Percentiles rank a stretch among this genome's conserved stretches.
Evolutionary conservation across 2,888 invertebrate species (phyloP).

Genomic region (Eutolmus rufibarbis): DNA sequence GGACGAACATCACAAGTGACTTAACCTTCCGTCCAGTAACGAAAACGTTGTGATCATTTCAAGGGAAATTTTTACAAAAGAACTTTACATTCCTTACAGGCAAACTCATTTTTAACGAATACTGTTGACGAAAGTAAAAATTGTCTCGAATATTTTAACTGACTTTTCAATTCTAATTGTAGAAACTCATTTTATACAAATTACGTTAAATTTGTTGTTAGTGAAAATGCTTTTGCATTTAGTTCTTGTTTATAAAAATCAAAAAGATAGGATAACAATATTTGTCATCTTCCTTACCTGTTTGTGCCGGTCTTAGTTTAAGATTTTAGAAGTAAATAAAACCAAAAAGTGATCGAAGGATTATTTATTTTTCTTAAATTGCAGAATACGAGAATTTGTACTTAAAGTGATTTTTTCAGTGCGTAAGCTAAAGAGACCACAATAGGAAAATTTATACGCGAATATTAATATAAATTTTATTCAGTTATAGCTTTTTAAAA

Average conservation of each 20-base stretch:
- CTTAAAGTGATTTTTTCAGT: no score
- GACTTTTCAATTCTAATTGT: not conserved
- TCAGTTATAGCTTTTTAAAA: no score
- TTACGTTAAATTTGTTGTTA: not conserved
- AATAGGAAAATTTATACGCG: no score
- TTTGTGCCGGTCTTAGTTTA: not conserved
- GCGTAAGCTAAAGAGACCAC: no score
- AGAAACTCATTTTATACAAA: not conserved
- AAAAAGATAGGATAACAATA: not conserved
- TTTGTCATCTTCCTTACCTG: not conserved
- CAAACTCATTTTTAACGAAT: not conserved
- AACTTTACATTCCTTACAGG: not conserved
- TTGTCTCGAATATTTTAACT: not conserved
- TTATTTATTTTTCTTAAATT: not conserved
- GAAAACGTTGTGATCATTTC: not conserved
- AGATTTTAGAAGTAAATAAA: not conserved
- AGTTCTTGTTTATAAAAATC: not conserved
- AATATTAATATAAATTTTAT: no score
- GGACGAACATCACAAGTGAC: conserved; percentile 22
- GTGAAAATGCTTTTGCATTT: not conserved
- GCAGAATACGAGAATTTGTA: not conserved
- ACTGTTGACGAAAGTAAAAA: not conserved
- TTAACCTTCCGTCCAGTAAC: conserved; percentile 14
- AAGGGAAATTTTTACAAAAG: not conserved
- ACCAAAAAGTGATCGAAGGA: not conserved